Base-by-base conservation (phyloP, 2,888 invertebrate genomes). In the Platycheirus rosarum region DNA sequence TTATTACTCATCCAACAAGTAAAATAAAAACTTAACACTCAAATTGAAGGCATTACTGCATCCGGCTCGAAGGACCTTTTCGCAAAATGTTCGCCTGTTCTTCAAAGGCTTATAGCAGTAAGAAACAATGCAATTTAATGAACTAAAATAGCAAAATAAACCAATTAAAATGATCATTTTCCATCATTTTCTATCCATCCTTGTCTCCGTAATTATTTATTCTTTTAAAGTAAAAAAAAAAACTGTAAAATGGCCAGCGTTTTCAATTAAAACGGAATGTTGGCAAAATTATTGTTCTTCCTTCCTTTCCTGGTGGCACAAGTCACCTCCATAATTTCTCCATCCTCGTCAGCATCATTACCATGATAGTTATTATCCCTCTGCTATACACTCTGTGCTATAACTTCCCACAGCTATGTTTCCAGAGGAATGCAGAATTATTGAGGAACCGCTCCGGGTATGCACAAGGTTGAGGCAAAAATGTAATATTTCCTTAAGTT, bases 161-260 rank as follows among this genome's bases (percentile, higher is more conserved):
- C n/a, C n/a, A n/a, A n/a, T n/a, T n/a, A n/a, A n/a, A n/a, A n/a
- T n/a, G n/a, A n/a, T n/a, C n/a, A n/a, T n/a, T n/a, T n/a, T n/a
- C n/a, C n/a, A n/a, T n/a, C n/a, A n/a, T n/a, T n/a, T n/a, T n/a
- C n/a, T n/a, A n/a, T n/a, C n/a, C n/a, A n/a, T n/a, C n/a, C n/a
- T n/a, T n/a, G n/a, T n/a, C n/a, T n/a, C n/a, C n/a, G n/a, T n/a
- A n/a, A n/a, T n/a, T n/a, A n/a, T n/a, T n/a, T n/a, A n/a, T n/a
- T n/a, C n/a, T n/a, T n/a, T n/a, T n/a, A n/a, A n/a, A n/a, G n/a
- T n/a, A n/a, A n/a, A n/a, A 60, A 51, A 70, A 40, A 53, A 44
- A 77, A 66, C 87, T n/a, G n/a, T n/a, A n/a, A n/a, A 87, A 88
- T 88, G 87, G 87, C 88, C 88, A 86, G 88, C 88, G 88, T 87